Evolutionary conservation across 2,113 vertebrate species (phyloP), one percentile per base, ranked within the genome.

Genomic region (Thryonomys swinderianus): DNA sequence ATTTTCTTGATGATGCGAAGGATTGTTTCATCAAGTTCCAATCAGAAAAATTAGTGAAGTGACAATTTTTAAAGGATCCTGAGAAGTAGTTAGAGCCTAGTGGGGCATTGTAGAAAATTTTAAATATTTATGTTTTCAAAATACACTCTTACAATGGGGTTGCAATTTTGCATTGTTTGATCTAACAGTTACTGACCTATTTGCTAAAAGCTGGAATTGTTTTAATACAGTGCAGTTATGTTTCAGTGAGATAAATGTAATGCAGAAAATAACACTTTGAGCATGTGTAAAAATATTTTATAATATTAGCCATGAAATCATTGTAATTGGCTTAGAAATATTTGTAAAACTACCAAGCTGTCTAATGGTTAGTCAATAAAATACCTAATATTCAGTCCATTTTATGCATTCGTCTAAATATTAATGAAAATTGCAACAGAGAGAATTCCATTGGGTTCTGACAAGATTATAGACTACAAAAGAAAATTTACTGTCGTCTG

Each of bases 401-500:
- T 94, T 95, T 82, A 20, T 79, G 82, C 53, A 62, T 86, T 97
- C 96, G 45, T 80, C 2, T 97, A 97, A 96, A 96, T 96, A 97
- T 97, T 97, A n/a, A 45, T 30, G 67, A 94, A 96, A 96, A 92
- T 90, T 91, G 59, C 27, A 40, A 53, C 79, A 92, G 87, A 96
- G 66, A 89, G 62, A 97, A 61, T 90, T 96, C 42, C 55, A 74
- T 89, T 82, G 84, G 69, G 5, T 21, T 71, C 80, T 96, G 95
- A 91, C 69, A 96, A 92, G 88, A 96, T 96, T 79, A 91, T 13
- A 42, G 13, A 1, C 45, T 23, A 30, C 81, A 96, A 96, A 90
- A 93, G 40, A 67, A 97, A 96, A 96, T 96, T 94, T 97, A 86
- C 71, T 92, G 88, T 97, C 93, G 14, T 80, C 48, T 97, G 93